phyloP scores from a whole-genome alignment of 1,140 invertebrate genomes.

The Drosophila hydei region DNA sequence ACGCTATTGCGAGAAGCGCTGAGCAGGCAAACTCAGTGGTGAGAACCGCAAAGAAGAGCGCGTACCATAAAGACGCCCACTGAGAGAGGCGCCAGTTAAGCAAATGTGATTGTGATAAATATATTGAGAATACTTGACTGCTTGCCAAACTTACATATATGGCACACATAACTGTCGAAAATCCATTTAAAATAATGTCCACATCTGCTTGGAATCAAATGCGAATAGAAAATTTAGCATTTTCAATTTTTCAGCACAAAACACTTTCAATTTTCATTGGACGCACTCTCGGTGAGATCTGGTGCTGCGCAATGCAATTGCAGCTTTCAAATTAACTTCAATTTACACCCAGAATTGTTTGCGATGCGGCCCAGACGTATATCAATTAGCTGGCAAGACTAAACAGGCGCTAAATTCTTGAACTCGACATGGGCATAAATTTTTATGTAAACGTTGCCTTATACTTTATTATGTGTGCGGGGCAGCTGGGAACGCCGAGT shows the following conservation, averaged over 20 bases:
- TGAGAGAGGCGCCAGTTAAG: background rate
- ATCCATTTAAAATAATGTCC: slow-evolving; percentile 1
- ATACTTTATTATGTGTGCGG: background rate
- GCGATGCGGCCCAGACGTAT: slow-evolving; percentile 33
- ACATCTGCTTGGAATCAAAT: slow-evolving; percentile 15
- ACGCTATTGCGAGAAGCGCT: too few species aligned
- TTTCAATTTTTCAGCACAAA: slow-evolving; percentile 7
- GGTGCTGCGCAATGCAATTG: slow-evolving; percentile 65
- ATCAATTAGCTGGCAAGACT: slow-evolving; percentile 67
- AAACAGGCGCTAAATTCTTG: slow-evolving; percentile 57
- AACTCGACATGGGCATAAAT: slow-evolving; percentile 43
- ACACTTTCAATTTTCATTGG: slow-evolving; percentile 44
- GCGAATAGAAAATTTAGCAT: background rate
- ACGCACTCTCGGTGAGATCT: background rate
- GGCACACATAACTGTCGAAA: background rate
- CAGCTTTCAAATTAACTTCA: slow-evolving; percentile 72
- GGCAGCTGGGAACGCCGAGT: slow-evolving; percentile 45
- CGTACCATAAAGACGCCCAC: too few species aligned
- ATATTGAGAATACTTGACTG: background rate
- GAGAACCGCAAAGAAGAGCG: too few species aligned
- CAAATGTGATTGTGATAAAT: too few species aligned
- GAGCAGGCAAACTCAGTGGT: too few species aligned
- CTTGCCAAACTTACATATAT: background rate
- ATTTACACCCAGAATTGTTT: slow-evolving; percentile 55
- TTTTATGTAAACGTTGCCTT: slow-evolving; percentile 62